Evolutionary conservation across 2,797 vertebrate genomes (phyloP).

Genomic region (Gadopsis bispinosus): DNA sequence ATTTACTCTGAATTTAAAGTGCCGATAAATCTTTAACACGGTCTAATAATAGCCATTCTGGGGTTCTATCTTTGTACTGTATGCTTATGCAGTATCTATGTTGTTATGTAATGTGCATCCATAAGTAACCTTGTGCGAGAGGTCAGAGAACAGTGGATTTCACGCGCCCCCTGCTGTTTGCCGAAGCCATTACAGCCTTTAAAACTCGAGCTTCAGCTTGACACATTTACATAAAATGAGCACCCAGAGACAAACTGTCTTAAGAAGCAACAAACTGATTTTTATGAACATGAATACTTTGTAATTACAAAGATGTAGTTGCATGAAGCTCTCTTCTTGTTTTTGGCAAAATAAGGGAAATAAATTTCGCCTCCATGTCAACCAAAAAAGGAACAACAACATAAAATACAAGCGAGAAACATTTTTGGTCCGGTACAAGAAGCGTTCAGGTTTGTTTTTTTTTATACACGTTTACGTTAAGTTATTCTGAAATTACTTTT

Average conservation of each 20-base stretch:
- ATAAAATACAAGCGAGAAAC: conserved; percentile 48
- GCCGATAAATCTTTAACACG: conserved; percentile 44
- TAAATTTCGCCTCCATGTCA: conserved; percentile 56
- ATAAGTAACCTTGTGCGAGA: conserved; percentile 69
- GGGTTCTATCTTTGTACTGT: conserved; percentile 57
- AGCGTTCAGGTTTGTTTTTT: conserved; percentile 50
- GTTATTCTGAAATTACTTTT: conserved; percentile 77
- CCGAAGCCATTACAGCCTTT: background rate
- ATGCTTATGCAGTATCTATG: conserved; percentile 71
- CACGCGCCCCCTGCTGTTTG: conserved; percentile 67
- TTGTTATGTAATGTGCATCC: conserved; percentile 79
- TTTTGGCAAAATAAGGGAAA: conserved; percentile 63
- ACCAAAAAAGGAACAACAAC: conserved; percentile 27
- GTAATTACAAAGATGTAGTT: conserved; percentile 78
- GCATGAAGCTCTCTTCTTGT: conserved; percentile 62
- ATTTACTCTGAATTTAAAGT: background rate
- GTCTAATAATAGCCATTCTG: conserved; percentile 16
- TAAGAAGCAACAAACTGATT: conserved; percentile 79
- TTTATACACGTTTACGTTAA: conserved; percentile 54
- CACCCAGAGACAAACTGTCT: conserved; percentile 27
- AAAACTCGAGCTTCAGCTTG: background rate
- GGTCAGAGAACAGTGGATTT: conserved; percentile 52
- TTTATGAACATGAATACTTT: conserved; percentile 82
- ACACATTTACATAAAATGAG: conserved; percentile 21
- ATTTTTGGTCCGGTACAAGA: conserved; percentile 84